A percentile compares a stretch with the other conserved stretches of the same genome.
Evolutionary conservation across 2,888 invertebrate genomes (phyloP).

Genomic region (Trissolcus brochymenae): DNA sequence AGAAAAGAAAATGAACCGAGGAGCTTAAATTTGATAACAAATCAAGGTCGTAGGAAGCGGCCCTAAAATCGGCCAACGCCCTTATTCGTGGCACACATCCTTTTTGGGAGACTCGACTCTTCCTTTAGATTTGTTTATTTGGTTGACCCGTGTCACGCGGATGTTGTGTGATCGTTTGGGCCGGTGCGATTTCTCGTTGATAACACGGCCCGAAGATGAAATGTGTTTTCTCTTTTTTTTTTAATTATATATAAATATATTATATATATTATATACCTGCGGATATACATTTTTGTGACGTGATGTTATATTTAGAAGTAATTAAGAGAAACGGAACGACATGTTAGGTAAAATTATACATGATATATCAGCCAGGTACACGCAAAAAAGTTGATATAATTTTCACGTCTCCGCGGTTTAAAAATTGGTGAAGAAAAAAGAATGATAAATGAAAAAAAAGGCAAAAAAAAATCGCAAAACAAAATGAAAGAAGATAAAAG

Average conservation of each 20-base stretch:
- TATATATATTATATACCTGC: conserved; percentile 87
- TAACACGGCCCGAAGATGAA: conserved; percentile 65
- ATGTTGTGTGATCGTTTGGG: conserved; percentile 72
- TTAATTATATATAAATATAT: conserved; percentile 82
- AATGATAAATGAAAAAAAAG: conserved; percentile 31
- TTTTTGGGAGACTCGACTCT: conserved; percentile 68
- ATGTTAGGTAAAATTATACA: conserved; percentile 56
- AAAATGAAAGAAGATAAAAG: conserved; percentile 36
- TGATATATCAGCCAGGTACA: conserved; percentile 55
- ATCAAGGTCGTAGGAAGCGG: conserved; percentile 56
- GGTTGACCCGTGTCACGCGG: conserved; percentile 69
- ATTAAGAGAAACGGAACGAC: conserved; percentile 61
- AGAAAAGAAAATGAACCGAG: conserved; percentile 13
- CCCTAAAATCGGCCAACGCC: conserved; percentile 68
- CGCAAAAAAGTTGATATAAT: conserved; percentile 53
- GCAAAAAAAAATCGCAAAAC: conserved; percentile 31
- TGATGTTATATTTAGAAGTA: conserved; percentile 80
- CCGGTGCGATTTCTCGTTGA: conserved; percentile 70
- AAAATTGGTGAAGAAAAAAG: conserved; percentile 35
- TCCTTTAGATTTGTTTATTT: conserved; percentile 59
- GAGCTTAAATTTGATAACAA: conserved; percentile 43
- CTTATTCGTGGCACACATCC: conserved; percentile 68
- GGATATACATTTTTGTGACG: conserved; percentile 87
- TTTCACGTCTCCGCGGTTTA: conserved; percentile 59
- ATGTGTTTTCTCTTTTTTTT: conserved; percentile 71